phyloP scores from a whole-genome alignment of 1,140 invertebrate genomes.

The Drosophila saltans region DNA sequence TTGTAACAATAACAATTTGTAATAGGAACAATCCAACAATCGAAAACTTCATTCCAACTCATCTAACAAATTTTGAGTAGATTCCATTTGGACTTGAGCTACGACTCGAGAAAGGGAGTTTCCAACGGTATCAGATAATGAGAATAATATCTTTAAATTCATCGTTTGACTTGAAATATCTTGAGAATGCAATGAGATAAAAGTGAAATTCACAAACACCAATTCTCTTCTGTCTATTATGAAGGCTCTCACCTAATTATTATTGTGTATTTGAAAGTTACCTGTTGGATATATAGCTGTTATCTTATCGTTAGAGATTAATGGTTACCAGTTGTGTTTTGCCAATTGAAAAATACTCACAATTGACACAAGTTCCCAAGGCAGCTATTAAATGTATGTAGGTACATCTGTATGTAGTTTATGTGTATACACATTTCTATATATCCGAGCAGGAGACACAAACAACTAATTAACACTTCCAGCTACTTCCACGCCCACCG shows the following conservation, averaged over 20 bases:
- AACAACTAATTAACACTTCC: conserved; percentile 81
- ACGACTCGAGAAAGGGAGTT: neutral
- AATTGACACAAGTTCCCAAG: conserved; percentile 58
- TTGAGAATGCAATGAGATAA: neutral
- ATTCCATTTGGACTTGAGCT: too few relatives aligned
- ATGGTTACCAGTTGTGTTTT: conserved; percentile 22
- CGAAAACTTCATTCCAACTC: too few relatives aligned
- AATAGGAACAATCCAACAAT: too few relatives aligned
- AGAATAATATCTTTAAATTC: neutral
- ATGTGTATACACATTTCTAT: conserved; percentile 2
- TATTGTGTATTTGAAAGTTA: conserved; percentile 21
- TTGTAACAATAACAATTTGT: too few relatives aligned
- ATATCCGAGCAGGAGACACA: conserved; percentile 48
- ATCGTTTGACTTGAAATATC: neutral
- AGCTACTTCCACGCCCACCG: conserved; percentile 76
- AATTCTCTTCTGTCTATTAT: neutral
- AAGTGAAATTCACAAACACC: neutral
- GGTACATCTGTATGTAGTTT: conserved; percentile 13
- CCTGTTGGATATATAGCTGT: conserved; percentile 15
- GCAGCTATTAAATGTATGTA: conserved; percentile 50
- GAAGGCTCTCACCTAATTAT: neutral
- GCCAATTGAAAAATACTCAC: conserved; percentile 42
- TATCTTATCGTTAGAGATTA: conserved; percentile 51
- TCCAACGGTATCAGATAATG: neutral
- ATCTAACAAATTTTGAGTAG: too few relatives aligned